A percentile compares a stretch with the other conserved stretches of the same genome.
Conservation (phyloP, 2,888 invertebrate genomes). For the Subacronicta megacephala region DNA sequence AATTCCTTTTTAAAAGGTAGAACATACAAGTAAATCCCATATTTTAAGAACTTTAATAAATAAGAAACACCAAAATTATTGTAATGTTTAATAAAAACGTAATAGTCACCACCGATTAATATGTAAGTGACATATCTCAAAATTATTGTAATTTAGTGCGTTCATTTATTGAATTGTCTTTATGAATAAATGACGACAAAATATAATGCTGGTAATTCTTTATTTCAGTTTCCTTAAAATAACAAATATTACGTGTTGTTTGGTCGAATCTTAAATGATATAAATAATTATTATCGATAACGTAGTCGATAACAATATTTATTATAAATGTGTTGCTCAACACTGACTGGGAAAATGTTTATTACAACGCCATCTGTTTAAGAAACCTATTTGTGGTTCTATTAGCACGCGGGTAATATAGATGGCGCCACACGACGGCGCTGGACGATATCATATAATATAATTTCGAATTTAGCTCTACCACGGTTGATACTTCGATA, state of each 20-base stretch:
- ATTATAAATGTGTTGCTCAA: background rate
- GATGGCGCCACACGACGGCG: constrained; percentile 14
- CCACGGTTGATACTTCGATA: no score
- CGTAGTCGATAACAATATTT: no score
- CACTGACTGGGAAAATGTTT: constrained; percentile 1
- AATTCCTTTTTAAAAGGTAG: constrained; percentile 27
- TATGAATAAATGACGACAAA: constrained; percentile 89
- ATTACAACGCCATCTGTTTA: constrained; percentile 28
- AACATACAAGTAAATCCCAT: constrained; percentile 7
- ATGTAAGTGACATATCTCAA: constrained; percentile 88
- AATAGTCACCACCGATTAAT: constrained; percentile 78
- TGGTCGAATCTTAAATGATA: no score
- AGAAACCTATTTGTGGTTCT: background rate
- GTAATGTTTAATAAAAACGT: constrained; percentile 62
- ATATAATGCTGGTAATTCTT: constrained; percentile 50
- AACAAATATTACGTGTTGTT: background rate
- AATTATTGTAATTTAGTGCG: constrained; percentile 88
- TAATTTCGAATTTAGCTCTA: no score
- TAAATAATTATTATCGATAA: constrained; percentile 19
- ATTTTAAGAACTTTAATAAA: constrained; percentile 27
- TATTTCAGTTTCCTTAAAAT: background rate
- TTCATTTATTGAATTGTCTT: constrained; percentile 89
- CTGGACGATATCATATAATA: no score
- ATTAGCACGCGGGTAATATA: background rate
- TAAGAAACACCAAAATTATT: constrained; percentile 41